Evolutionary conservation across 2,113 vertebrate genomes (phyloP), one percentile per base, ranked within the genome.

Genomic region (Urocynchramus pylzowi): DNA sequence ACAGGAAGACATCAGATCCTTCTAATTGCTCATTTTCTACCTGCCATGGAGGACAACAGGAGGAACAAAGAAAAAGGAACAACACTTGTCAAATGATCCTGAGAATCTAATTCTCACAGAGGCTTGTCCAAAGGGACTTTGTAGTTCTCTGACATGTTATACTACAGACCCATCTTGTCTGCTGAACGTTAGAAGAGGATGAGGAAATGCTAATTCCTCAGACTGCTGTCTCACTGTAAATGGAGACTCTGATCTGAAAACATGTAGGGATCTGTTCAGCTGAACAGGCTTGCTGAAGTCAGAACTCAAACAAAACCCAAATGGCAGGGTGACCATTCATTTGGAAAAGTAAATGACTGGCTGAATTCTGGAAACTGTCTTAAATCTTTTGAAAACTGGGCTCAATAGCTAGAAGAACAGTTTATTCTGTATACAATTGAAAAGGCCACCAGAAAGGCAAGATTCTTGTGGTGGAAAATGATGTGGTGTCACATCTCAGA

Each of bases 21-120:
- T 97, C 88, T 97, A 97, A 97, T 97, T 97, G 96, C 96, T 97
- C 90, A 27, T 95, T 97, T 97, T 97, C 95, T 95, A 96, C 90
- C 95, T 97, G 96, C 93, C 94, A 90, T 71, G 47, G 42, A 95
- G 74, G 94, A 95, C 97, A 97, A 93, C 94, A 92, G 74, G 24
- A 82, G 63, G 96, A 96, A 96, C 89, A 97, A 97, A 92, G 94
- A 27, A 67, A 91, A 85, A 87, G 70, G 83, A 91, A 78, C 93
- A 92, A 71, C 56, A 31, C 91, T 96, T 97, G 96, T 97, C 96
- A 97, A 90, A 80, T 35, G 74, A 97, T 96, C 81, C 93, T 84
- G 84, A 87, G 67, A 49, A 93, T 93, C 84, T 96, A 78, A 94
- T 95, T 96, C 95, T 94, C 79, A 39, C 73, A 79, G 68, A 83